Evolutionary conservation across 2,888 invertebrate species (phyloP).

Genomic region (Papilio protenor): DNA sequence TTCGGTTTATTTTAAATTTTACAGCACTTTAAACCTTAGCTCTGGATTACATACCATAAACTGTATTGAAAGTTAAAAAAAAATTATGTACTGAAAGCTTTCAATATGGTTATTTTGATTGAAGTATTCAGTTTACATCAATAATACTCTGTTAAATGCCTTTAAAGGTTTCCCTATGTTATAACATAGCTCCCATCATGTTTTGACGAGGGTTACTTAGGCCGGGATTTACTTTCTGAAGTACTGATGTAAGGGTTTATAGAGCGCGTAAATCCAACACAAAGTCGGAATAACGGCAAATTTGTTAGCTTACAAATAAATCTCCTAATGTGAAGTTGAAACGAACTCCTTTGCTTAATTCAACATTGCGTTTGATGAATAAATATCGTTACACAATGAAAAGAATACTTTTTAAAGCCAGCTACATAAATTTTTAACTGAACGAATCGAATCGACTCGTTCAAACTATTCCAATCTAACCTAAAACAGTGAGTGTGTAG

Average conservation of each 20-base stretch:
- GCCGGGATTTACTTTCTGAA: conserved; percentile 15
- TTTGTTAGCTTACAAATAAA: conserved; percentile 23
- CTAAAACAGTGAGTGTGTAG: too few relatives aligned
- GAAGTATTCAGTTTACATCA: neutral
- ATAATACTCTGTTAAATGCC: neutral
- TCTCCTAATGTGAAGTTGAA: neutral
- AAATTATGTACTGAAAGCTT: too few relatives aligned
- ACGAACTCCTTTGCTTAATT: conserved; percentile 1
- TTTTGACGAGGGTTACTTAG: conserved; percentile 21
- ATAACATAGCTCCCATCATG: conserved; percentile 8
- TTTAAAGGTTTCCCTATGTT: conserved; percentile 2
- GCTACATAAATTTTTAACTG: too few relatives aligned
- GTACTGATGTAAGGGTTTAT: conserved; percentile 21
- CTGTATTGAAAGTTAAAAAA: too few relatives aligned
- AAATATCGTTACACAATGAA: neutral
- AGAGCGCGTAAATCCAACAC: conserved; percentile 16
- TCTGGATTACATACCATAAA: too few relatives aligned
- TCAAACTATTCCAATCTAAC: too few relatives aligned
- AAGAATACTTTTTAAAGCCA: neutral
- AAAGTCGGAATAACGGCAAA: conserved; percentile 9
- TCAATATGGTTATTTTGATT: neutral
- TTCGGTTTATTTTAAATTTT: too few relatives aligned
- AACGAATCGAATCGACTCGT: too few relatives aligned
- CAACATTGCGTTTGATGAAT: neutral
- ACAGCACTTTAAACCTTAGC: too few relatives aligned